Conservation (phyloP, 2,113 vertebrate genomes). For the Marmota monax region DNA sequence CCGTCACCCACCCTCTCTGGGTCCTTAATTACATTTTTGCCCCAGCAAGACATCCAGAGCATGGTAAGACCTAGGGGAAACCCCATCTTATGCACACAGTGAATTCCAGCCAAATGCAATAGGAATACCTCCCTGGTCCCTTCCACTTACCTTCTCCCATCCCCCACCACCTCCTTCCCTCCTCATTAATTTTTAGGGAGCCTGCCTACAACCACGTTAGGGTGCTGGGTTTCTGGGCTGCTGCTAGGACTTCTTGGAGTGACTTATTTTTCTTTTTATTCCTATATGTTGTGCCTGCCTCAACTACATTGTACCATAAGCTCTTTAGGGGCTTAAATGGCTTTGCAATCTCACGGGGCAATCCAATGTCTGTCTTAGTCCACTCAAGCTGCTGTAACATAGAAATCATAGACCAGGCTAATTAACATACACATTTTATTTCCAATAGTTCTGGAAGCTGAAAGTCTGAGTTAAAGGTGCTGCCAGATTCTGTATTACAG, state of each 20-base stretch:
- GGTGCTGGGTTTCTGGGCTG: neutral
- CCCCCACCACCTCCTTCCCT: neutral
- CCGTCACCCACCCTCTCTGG: neutral
- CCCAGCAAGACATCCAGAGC: neutral
- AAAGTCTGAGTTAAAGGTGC: neutral
- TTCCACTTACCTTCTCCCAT: neutral
- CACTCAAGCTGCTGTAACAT: neutral
- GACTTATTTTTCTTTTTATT: neutral
- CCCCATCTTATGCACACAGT: neutral
- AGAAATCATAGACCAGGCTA: neutral
- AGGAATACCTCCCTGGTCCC: neutral
- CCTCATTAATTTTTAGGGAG: neutral
- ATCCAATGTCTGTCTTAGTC: neutral
- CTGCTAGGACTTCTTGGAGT: neutral
- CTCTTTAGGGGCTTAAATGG: neutral
- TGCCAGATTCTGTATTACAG: neutral
- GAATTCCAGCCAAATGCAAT: neutral
- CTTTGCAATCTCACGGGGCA: neutral
- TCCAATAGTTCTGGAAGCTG: neutral
- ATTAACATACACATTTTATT: neutral
- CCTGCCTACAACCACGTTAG: neutral
- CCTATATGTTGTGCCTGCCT: neutral
- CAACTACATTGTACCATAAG: neutral
- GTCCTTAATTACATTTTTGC: neutral
- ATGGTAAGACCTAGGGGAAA: neutral